Percentiles rank a stretch among this genome's conserved stretches.
Evolutionary conservation across 2,113 vertebrate genomes (phyloP).

Genomic region (Xiphorhynchus elegans): DNA sequence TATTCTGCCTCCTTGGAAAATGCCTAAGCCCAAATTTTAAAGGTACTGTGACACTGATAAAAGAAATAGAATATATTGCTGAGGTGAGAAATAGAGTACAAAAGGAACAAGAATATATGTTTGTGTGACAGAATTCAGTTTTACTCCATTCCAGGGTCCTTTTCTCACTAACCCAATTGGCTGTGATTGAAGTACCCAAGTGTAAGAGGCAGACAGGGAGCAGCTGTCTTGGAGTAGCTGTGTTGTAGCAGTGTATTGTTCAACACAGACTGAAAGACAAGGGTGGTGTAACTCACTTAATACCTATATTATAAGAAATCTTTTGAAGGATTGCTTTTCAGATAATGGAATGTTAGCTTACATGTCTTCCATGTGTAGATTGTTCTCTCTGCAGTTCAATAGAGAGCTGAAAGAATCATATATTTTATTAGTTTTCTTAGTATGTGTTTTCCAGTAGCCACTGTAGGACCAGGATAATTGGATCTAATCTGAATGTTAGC

Average conservation of each 20-base stretch:
- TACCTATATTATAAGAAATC: not conserved
- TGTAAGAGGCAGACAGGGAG: rapidly evolving
- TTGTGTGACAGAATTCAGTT: not conserved
- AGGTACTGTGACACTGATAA: not conserved
- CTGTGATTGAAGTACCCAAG: not conserved
- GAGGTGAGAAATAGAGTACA: not conserved
- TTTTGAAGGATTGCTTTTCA: not conserved
- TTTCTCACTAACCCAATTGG: not conserved
- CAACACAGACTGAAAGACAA: not conserved
- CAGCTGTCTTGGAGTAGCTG: not conserved
- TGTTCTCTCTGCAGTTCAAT: not conserved
- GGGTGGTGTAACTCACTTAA: too few species aligned
- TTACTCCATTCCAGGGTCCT: not conserved
- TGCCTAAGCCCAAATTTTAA: not conserved
- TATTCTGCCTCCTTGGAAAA: not conserved
- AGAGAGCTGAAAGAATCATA: not conserved
- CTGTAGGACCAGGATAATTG: not conserved
- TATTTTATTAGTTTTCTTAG: not conserved
- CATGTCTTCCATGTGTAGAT: not conserved
- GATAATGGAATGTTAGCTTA: not conserved
- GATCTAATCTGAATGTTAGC: not conserved
- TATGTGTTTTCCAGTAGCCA: not conserved
- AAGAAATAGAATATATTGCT: not conserved
- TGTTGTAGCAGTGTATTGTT: rapidly evolving
- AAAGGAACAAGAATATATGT: not conserved